Evolutionary conservation across 2,888 invertebrate genomes (phyloP), one percentile per base, ranked within the genome.

Genomic region (Melinopterus prodromus): DNA sequence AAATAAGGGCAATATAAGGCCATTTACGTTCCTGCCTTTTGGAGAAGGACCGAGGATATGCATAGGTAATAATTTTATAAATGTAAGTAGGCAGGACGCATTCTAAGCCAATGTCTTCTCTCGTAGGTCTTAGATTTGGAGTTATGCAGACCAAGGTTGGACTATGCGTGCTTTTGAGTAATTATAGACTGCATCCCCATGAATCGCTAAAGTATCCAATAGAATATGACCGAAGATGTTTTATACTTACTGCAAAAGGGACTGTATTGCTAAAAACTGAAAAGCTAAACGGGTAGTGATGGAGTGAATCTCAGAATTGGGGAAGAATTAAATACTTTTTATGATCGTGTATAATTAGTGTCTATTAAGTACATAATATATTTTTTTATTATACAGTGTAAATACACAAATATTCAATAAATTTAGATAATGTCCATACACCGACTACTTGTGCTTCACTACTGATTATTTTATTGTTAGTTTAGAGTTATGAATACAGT

Each of bases 131-230:
- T 1, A 16, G 80, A 16, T 80, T 80, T 35, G 80, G 78, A 12
- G 6, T 78, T 16, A 76, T 80, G 80, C 78, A 80, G 69, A 35
- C 78, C 3, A 80, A 78, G 71, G 76, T 76, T 12, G 80, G 78
- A 16, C 4, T 80, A 6, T 53, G 38, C 9, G 6, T 78, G 6
- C n/a, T 80, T 14, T 35, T 74, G 12, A 74, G 15, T 3, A 74
- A 74, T 12, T 74, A 36, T 35, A 26, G 37, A 26, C 2, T 74
- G 4, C 12, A 12, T 74, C 74, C 74, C 5, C 35, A 74, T 74
- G 37, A 74, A 74, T 35, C 35, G n/a, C 4, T 26, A 5, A 74
- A 26, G 37, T 74, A 74, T 35, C 74, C 74, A 7, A 74, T 35
- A 1, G 26, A 74, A 3, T 74, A 36, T 35, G 74, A 74, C 37